These are phyloP conservation scores for Venustaconcha ellipsiformis DNA, from an alignment of 1,140 invertebrate species.

Conservation along the genomic window DNA sequence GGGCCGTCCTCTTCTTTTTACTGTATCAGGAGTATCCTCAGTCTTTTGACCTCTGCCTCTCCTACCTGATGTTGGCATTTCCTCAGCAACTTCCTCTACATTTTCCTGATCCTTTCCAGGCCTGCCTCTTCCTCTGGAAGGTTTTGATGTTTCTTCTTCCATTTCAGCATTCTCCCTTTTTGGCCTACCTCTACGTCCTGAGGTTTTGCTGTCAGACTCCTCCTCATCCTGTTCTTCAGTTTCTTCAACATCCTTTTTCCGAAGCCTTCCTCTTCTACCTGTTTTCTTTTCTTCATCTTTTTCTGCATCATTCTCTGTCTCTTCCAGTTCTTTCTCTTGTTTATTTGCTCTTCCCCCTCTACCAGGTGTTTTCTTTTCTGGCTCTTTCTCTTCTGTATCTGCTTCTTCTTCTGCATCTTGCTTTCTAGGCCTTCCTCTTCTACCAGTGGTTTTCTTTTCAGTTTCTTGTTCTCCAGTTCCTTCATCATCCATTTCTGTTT, in stretches of 20 bases:
- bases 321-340: conserved; percentile 11
- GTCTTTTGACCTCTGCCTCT: conserved; percentile 5
- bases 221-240: conserved; percentile 22
- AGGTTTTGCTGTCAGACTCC: conserved; percentile 14
- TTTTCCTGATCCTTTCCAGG: conserved; percentile 13
- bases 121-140: conserved; percentile 7
- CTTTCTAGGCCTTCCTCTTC: conserved; percentile 5
- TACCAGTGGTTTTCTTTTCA: conserved; percentile 22
- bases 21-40: conserved; percentile 5
- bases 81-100: conserved; percentile 1
- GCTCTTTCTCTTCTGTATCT: too few relatives aligned
- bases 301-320: conserved; percentile 20
- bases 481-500: background rate
- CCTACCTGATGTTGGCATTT: background rate
- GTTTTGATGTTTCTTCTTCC: too few relatives aligned
- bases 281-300: conserved; percentile 17
- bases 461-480: conserved; percentile 23
- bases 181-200: conserved; percentile 5
- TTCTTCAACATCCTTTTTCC: conserved; percentile 2
- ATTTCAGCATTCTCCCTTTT: conserved; percentile 1
- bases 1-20: conserved; percentile 10
- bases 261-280: conserved; percentile 18
- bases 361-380: conserved; percentile 16
- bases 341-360: conserved; percentile 9
- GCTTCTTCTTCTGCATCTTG: background rate